Evolutionary conservation across 2,888 invertebrate species (phyloP), one percentile per base, ranked within the genome.

Genomic region (Tetrapedia diversipes): DNA sequence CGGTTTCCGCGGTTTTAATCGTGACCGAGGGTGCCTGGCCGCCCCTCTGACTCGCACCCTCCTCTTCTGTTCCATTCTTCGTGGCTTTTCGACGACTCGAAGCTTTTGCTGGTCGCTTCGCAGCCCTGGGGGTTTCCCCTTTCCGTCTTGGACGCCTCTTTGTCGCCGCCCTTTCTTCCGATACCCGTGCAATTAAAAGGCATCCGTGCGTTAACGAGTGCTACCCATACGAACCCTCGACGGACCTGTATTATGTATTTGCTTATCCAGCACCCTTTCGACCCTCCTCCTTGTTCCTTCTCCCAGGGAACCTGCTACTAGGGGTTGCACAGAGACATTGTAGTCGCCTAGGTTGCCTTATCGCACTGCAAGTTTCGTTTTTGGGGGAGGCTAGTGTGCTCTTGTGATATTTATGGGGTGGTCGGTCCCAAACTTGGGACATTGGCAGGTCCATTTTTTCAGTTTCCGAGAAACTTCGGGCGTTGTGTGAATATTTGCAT

Each of bases 121-220:
- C 43, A 4, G 2, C 41, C 66, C 57, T 27, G 27, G 8, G 41
- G n/a, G 24, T 16, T 59, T 66, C 24, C 19, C 27, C 39, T 32
- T 54, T 51, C 47, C 59, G 54, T 24, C 63, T 27, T n/a, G 22
- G 34, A 32, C 45, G 16, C 53, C 45, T 34, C 51, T 67, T 67
- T 67, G 66, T 70, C 51, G 67, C 34, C 19, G 45, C 71, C 70
- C 65, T 49, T 45, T 51, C 45, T 64, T 22, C 34, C 80, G 77
- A 78, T 76, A 79, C 51, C 34, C 47, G 74, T n/a, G n/a, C 86
- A 81, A 84, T 86, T 84, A 84, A 85, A 79, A 79, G 71, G 79
- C 78, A 79, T 81, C 81, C 74, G 77, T 64, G 70, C 73, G 78
- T 77, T 82, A 85, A 82, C 82, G 79, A 85, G 81, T 75, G 77